These are phyloP conservation scores for Mormyrops boulengeri DNA, from an alignment of 2,797 vertebrate genomes.

Conservation along the genomic window DNA sequence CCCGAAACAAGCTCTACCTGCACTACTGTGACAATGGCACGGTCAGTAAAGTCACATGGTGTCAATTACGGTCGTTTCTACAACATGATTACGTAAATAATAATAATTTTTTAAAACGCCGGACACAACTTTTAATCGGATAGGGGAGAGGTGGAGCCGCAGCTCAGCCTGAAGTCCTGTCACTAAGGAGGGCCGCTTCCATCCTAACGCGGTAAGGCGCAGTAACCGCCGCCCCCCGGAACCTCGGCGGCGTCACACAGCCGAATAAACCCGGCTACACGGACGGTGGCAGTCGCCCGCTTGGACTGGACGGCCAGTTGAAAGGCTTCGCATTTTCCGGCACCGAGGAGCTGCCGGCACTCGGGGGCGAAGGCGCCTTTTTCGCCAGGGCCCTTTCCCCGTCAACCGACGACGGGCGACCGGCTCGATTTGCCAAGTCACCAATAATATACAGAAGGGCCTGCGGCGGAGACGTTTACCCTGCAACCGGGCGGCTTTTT, in stretches of 20 bases:
- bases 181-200: not conserved
- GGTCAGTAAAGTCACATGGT: not conserved
- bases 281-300: not conserved
- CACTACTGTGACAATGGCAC: not conserved
- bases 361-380: not conserved
- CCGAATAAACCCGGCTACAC: not conserved
- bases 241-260: not conserved
- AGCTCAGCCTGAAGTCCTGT: not conserved
- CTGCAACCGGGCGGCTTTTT: slow-evolving; percentile 51
- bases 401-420: not conserved
- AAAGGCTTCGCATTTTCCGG: not conserved
- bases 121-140: not conserved
- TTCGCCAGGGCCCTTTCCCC: not conserved
- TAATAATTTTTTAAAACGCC: too few relatives aligned
- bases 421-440: not conserved
- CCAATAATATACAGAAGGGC: not conserved
- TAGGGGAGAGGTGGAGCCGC: not conserved
- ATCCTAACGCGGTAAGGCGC: not conserved
- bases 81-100: not conserved
- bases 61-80: not conserved
- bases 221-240: not conserved
- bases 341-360: not conserved
- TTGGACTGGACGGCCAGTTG: not conserved
- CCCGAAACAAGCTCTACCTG: not conserved
- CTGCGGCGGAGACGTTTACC: slow-evolving; percentile 41